Evolutionary conservation across 2,888 invertebrate species (phyloP).

Genomic region (Scrobipalpa costella): DNA sequence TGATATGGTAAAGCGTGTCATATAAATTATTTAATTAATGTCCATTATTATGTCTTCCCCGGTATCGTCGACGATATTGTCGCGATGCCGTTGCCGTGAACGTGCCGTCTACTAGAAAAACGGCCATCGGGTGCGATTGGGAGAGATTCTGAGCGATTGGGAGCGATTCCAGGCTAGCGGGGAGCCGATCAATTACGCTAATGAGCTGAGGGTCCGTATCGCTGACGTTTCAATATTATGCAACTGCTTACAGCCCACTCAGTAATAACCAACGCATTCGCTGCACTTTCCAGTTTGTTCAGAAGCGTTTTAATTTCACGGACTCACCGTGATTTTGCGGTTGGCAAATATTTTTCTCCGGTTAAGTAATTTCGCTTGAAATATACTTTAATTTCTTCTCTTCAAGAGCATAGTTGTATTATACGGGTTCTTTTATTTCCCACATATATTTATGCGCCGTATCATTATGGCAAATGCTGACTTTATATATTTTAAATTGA

Average conservation of each 20-base stretch:
- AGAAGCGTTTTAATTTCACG: slow-evolving; percentile 15
- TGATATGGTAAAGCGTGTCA: too few species aligned
- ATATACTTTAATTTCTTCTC: neutral
- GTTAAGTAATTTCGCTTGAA: slow-evolving; percentile 1
- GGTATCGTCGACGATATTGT: too few species aligned
- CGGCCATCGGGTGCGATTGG: slow-evolving; percentile 60
- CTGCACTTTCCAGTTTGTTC: slow-evolving; percentile 18
- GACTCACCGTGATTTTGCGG: slow-evolving; percentile 15
- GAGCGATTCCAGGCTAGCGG: slow-evolving; percentile 69
- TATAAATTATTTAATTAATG: too few species aligned
- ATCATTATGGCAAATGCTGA: too few species aligned
- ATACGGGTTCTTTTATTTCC: too few species aligned
- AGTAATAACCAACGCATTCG: slow-evolving; percentile 39
- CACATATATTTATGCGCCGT: too few species aligned
- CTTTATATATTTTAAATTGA: too few species aligned
- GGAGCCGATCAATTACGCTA: slow-evolving; percentile 79
- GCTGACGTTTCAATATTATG: slow-evolving; percentile 75
- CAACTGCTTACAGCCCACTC: slow-evolving; percentile 67
- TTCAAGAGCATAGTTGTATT: too few species aligned
- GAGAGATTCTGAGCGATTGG: slow-evolving; percentile 60
- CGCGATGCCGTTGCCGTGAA: too few species aligned
- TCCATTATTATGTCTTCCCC: too few species aligned
- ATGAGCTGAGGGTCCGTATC: slow-evolving; percentile 75
- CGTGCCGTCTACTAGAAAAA: too few species aligned
- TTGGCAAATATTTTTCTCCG: slow-evolving; percentile 18